Conservation (phyloP, 1,140 invertebrate genomes). For the Tribolium madens region DNA sequence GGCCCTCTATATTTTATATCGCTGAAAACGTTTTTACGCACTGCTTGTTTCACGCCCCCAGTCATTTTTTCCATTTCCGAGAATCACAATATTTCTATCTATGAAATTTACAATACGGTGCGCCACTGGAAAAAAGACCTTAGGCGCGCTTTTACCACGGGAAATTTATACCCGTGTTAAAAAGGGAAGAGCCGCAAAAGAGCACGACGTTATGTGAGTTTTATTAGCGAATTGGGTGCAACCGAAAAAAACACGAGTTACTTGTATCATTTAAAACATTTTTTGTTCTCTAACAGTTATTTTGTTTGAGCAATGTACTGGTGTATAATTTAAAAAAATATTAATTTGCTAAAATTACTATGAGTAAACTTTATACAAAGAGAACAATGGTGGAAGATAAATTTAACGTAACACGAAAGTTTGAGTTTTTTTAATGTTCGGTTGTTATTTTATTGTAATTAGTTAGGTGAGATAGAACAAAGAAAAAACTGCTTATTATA, state of each 20-base stretch:
- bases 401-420: too few relatives aligned
- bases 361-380: too few relatives aligned
- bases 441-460: too few relatives aligned
- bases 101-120: conserved; percentile 34
- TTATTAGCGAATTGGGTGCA: not conserved
- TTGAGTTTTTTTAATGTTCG: too few relatives aligned
- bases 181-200: conserved; percentile 3
- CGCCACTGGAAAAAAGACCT: conserved; percentile 25
- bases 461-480: too few relatives aligned
- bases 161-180: conserved; percentile 29
- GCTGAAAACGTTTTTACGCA: conserved; percentile 40
- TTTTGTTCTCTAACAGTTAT: not conserved
- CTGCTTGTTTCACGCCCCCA: conserved; percentile 29
- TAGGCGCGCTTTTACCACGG: conserved; percentile 4
- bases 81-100: conserved; percentile 39
- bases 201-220: not conserved
- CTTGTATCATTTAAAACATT: not conserved
- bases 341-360: too few relatives aligned
- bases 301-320: not conserved
- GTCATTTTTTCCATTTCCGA: conserved; percentile 37
- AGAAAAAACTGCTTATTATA: too few relatives aligned
- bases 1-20: conserved; percentile 38
- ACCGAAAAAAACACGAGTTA: not conserved
- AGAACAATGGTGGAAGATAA: too few relatives aligned
- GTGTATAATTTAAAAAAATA: not conserved